Evolutionary conservation across 2,113 vertebrate genomes (phyloP).

Genomic region (Blennius ocellaris): DNA sequence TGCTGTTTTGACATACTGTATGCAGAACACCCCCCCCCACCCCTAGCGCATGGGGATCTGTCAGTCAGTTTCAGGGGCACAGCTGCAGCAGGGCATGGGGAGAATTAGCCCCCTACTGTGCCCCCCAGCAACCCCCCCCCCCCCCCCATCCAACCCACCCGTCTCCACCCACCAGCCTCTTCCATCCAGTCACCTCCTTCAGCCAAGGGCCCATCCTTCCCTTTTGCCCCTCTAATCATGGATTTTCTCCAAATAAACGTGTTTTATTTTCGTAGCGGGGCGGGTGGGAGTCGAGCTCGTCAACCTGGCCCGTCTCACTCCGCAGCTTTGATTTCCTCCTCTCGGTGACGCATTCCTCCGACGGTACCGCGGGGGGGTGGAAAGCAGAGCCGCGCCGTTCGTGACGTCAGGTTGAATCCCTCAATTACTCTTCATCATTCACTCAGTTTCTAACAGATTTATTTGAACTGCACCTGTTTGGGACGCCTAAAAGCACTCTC

Average conservation of each 20-base stretch:
- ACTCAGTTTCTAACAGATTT: conserved; percentile 13
- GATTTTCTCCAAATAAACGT: conserved; percentile 92
- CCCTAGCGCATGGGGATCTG: conserved; percentile 84
- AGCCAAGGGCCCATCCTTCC: conserved; percentile 78
- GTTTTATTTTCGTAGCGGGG: conserved; percentile 88
- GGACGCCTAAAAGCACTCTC: background rate
- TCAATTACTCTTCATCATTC: conserved; percentile 4
- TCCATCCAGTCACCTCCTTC: conserved; percentile 66
- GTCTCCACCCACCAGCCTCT: conserved; percentile 88
- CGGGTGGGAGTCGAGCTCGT: conserved; percentile 80
- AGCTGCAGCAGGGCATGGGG: conserved; percentile 94
- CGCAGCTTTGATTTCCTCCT: conserved; percentile 36
- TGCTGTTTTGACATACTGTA: conserved; percentile 75
- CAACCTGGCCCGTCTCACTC: conserved; percentile 27
- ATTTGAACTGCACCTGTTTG: background rate
- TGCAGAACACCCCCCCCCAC: conserved; percentile 67
- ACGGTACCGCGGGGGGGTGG: background rate
- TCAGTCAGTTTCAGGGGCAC: conserved; percentile 93
- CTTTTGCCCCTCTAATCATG: conserved; percentile 86
- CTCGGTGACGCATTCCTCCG: conserved; percentile 15
- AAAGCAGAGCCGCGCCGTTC: background rate
- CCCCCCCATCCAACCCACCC: conserved; percentile 88
- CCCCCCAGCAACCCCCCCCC: conserved; percentile 78
- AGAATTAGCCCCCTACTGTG: conserved; percentile 97
- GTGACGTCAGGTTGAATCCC: conserved; percentile 10